A percentile compares a stretch with the other conserved stretches of the same genome.
These are phyloP conservation scores for Gymnobelideus leadbeateri DNA, from an alignment of 2,113 vertebrate genomes.

Conservation along the genomic window DNA sequence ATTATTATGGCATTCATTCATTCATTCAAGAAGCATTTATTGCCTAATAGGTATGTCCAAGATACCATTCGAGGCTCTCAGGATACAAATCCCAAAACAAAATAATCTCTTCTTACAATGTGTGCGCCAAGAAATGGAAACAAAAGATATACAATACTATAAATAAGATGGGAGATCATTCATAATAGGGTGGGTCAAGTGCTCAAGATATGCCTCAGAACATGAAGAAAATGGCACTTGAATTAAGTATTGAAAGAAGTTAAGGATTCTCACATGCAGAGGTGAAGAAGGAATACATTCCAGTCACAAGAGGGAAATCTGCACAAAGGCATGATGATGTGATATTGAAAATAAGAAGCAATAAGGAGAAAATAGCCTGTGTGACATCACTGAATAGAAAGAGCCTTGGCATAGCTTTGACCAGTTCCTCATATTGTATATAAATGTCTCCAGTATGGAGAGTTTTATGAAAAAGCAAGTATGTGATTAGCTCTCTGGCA, in stretches of 20 bases:
- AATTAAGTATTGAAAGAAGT: background rate
- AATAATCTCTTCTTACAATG: background rate
- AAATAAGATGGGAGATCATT: background rate
- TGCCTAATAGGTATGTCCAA: background rate
- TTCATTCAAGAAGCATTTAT: background rate
- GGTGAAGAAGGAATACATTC: background rate
- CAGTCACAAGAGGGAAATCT: background rate
- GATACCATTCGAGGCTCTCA: background rate
- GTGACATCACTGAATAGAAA: constrained; percentile 35
- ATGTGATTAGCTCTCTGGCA: background rate
- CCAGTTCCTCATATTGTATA: constrained; percentile 27
- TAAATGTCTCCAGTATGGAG: constrained; percentile 42
- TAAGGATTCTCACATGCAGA: background rate
- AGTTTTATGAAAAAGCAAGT: constrained; percentile 58
- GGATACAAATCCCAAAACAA: background rate
- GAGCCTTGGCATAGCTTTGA: constrained; percentile 38
- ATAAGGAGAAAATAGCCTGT: background rate
- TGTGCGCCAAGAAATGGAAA: background rate
- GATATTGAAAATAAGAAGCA: background rate
- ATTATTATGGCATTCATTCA: background rate
- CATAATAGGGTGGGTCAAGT: background rate
- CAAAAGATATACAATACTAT: background rate
- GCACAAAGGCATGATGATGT: background rate
- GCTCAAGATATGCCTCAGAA: background rate
- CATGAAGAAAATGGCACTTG: background rate